These are phyloP conservation scores for Indri indri DNA, from an alignment of 2,113 vertebrate species.

Conservation along the genomic window DNA sequence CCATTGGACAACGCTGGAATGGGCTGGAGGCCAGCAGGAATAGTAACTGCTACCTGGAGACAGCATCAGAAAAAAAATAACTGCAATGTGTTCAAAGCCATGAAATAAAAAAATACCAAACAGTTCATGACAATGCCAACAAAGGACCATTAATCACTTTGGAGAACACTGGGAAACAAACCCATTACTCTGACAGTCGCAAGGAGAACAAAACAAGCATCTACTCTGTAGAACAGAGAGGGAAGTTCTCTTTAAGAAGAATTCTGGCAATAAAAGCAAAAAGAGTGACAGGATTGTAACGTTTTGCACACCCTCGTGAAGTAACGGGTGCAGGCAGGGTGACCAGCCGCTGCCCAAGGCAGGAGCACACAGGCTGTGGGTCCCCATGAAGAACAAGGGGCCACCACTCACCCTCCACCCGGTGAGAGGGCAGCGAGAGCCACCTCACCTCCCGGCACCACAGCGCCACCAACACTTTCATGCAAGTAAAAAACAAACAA, in stretches of 20 bases:
- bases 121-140: too few relatives aligned
- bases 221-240: neutral
- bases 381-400: neutral
- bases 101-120: too few relatives aligned
- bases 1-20: neutral
- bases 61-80: too few relatives aligned
- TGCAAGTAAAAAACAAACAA: neutral
- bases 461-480: neutral
- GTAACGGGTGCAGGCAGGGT: accelerated
- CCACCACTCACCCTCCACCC: neutral
- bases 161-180: neutral
- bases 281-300: neutral
- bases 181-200: neutral
- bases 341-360: neutral
- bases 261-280: neutral
- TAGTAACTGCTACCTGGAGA: too few relatives aligned
- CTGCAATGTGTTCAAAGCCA: too few relatives aligned
- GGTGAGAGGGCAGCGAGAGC: neutral
- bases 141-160: neutral
- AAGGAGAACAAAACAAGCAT: neutral
- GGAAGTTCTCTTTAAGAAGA: neutral
- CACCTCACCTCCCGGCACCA: neutral
- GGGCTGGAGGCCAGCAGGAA: neutral
- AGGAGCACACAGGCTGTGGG: neutral
- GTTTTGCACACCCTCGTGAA: too few relatives aligned